A percentile compares a stretch with the other conserved stretches of the same genome.
Conservation (phyloP, 1,140 invertebrate genomes). For the Atta texana region DNA sequence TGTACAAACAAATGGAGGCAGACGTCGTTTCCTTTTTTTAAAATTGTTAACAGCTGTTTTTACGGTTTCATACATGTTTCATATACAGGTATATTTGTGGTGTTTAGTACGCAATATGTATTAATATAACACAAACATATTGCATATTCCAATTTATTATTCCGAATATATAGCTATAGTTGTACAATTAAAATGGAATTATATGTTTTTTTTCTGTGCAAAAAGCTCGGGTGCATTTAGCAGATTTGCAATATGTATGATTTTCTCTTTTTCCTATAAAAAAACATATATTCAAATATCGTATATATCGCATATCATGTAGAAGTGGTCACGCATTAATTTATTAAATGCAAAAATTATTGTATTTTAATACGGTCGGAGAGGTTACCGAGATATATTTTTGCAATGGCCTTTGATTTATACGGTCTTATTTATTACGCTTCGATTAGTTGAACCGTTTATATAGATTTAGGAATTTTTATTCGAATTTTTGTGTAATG, state of each 20-base stretch:
- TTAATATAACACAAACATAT: conserved; percentile 30
- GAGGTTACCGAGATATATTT: not conserved
- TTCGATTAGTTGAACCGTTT: not conserved
- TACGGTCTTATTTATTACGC: not conserved
- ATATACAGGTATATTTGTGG: not conserved
- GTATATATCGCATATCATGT: not conserved
- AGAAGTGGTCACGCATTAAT: not conserved
- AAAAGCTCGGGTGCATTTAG: conserved; percentile 3
- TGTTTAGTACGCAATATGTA: not conserved
- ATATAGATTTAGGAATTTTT: not conserved
- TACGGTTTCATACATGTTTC: not conserved
- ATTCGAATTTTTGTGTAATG: not conserved
- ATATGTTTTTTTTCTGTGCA: not conserved
- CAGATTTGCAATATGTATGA: conserved; percentile 27
- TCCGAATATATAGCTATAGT: not conserved
- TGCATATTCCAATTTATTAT: conserved; percentile 37
- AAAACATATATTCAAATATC: not conserved
- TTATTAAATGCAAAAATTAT: not conserved
- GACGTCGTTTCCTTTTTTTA: not conserved
- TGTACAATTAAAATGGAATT: conserved; percentile 7
- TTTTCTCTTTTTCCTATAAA: not conserved
- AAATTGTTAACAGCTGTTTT: conserved; percentile 30
- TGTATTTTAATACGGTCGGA: conserved; percentile 11
- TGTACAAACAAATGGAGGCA: not conserved
- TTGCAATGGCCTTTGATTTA: not conserved